Conservation (phyloP, 2,888 invertebrate genomes). For the Agrotis clavis region DNA sequence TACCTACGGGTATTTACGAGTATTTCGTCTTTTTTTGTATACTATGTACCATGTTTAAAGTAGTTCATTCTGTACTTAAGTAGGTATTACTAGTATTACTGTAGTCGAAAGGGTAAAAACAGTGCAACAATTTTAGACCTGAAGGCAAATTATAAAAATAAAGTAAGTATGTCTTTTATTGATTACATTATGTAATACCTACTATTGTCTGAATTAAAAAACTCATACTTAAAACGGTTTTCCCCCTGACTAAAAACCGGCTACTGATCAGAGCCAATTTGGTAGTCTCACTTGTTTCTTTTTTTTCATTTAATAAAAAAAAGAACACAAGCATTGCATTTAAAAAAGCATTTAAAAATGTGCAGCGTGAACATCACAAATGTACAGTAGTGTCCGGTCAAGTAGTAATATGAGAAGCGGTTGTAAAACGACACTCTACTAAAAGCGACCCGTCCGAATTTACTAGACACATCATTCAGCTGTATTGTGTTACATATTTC, state of each 20-base stretch:
- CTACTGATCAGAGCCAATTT: background rate
- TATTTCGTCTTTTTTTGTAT: background rate
- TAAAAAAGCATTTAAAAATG: conserved; percentile 50
- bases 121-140: too few species aligned
- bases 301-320: conserved; percentile 8
- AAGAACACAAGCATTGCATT: conserved; percentile 9
- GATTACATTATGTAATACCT: too few species aligned
- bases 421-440: conserved; percentile 80
- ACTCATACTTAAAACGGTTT: background rate
- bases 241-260: background rate
- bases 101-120: too few species aligned
- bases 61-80: background rate
- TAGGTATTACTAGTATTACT: too few species aligned
- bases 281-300: background rate
- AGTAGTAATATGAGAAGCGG: conserved; percentile 66
- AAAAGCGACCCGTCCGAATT: conserved; percentile 84
- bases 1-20: conserved; percentile 13
- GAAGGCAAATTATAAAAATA: too few species aligned
- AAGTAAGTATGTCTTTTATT: too few species aligned
- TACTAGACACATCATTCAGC: conserved; percentile 77
- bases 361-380: conserved; percentile 48
- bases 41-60: conserved; percentile 15
- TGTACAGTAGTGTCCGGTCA: conserved; percentile 64
- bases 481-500: conserved; percentile 73
- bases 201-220: too few species aligned